A percentile compares a stretch with the other conserved stretches of the same genome.
Conservation (phyloP, 2,888 invertebrate species). For the Sipha maydis region DNA sequence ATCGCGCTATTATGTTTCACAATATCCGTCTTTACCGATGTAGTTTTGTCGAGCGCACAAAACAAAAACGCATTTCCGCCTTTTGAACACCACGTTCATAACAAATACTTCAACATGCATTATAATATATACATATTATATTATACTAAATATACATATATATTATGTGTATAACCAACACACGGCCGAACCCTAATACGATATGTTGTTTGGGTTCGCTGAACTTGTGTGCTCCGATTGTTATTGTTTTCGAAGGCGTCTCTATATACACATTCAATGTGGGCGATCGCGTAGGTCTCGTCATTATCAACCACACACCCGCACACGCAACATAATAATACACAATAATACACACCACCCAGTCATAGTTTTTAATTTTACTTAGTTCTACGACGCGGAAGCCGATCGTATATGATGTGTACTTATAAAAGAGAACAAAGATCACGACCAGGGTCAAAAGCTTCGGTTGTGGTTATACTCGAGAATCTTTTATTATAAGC, state of each 20-base stretch:
- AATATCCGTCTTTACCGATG: not conserved
- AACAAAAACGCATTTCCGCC: slow-evolving; percentile 40
- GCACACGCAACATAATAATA: slow-evolving; percentile 7
- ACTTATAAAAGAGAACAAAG: not conserved
- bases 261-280: not conserved
- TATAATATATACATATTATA: slow-evolving; percentile 12
- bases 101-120: not conserved
- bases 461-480: slow-evolving; percentile 1
- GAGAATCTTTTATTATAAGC: not conserved
- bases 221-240: slow-evolving; percentile 56
- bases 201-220: slow-evolving; percentile 41
- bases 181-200: slow-evolving; percentile 8
- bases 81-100: slow-evolving; percentile 19
- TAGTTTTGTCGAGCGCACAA: slow-evolving; percentile 2
- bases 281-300: slow-evolving; percentile 48
- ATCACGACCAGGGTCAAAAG: slow-evolving; percentile 49
- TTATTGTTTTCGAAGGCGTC: slow-evolving; percentile 57
- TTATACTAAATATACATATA: not conserved
- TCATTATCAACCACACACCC: not conserved
- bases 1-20: slow-evolving; percentile 16
- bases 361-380: slow-evolving; percentile 23
- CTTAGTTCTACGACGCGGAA: slow-evolving; percentile 18
- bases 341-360: not conserved
- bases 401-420: not conserved
- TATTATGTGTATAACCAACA: not conserved